Evolutionary conservation across 1,140 invertebrate species (phyloP).

Genomic region (Charaxes varanes): DNA sequence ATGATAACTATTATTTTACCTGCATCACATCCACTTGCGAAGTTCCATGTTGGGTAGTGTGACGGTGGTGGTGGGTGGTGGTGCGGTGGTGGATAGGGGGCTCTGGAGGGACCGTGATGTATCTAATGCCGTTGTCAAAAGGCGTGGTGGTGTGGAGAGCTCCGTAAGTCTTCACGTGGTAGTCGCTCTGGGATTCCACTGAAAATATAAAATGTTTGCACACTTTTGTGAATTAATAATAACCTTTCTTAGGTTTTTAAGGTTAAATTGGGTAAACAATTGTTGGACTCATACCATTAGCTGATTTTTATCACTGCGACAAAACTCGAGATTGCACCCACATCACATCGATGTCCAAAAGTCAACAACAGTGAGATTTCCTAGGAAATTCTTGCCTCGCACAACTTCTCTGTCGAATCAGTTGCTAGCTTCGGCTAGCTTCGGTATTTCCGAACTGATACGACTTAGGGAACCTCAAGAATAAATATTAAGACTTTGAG

Average conservation of each 20-base stretch:
- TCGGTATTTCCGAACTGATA: too few relatives aligned
- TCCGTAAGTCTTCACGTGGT: slow-evolving; percentile 81
- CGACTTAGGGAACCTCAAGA: too few relatives aligned
- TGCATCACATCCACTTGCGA: slow-evolving; percentile 55
- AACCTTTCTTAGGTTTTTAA: not conserved
- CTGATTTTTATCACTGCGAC: too few relatives aligned
- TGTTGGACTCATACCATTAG: too few relatives aligned
- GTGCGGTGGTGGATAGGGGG: slow-evolving; percentile 47
- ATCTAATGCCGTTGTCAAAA: slow-evolving; percentile 68
- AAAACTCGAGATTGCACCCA: too few relatives aligned
- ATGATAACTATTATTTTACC: slow-evolving; percentile 24
- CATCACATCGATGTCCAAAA: too few relatives aligned
- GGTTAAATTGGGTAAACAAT: too few relatives aligned
- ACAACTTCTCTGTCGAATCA: too few relatives aligned
- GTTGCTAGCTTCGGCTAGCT: too few relatives aligned
- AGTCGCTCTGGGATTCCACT: slow-evolving; percentile 93
- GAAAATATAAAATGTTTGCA: slow-evolving; percentile 43
- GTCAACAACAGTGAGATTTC: too few relatives aligned
- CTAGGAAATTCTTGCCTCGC: too few relatives aligned
- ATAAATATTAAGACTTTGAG: too few relatives aligned
- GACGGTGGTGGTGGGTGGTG: slow-evolving; percentile 56
- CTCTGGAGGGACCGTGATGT: slow-evolving; percentile 62
- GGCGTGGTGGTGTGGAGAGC: slow-evolving; percentile 54
- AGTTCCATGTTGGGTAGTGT: slow-evolving; percentile 53
- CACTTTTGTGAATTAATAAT: not conserved